Evolutionary conservation across 2,113 vertebrate genomes (phyloP).

Genomic region (Sterrhoptilus dennistouni): DNA sequence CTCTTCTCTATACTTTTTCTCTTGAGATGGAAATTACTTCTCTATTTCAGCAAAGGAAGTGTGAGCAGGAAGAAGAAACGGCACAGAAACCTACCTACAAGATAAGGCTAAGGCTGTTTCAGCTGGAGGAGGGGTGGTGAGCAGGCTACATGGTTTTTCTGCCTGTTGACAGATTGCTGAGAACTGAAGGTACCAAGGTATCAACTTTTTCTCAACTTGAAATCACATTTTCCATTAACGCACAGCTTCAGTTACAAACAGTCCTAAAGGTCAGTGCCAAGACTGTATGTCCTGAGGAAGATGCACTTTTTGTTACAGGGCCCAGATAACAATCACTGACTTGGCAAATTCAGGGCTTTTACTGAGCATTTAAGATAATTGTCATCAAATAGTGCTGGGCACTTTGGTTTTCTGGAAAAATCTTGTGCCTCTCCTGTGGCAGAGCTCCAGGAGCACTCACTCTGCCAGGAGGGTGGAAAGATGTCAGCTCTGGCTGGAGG

Average conservation of each 20-base stretch:
- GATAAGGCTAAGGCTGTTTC: neutral
- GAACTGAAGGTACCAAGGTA: neutral
- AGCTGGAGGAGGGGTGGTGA: neutral
- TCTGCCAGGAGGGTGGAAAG: rapidly evolving
- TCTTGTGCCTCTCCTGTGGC: neutral
- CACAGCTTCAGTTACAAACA: neutral
- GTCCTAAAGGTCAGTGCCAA: neutral
- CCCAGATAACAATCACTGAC: neutral
- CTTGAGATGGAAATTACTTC: neutral
- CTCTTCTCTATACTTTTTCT: neutral
- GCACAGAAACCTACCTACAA: neutral
- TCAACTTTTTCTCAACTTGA: neutral
- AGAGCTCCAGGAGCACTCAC: neutral
- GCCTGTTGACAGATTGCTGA: neutral
- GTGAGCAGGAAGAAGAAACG: neutral
- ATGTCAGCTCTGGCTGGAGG: neutral
- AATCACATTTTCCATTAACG: neutral
- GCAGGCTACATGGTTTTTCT: neutral
- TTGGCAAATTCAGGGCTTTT: neutral
- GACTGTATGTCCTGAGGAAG: neutral
- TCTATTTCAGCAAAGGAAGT: neutral
- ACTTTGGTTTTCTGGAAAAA: neutral
- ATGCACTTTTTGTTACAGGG: neutral
- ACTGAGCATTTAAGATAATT: neutral
- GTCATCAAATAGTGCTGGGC: neutral